phyloP scores from a whole-genome alignment of 2,113 vertebrate species.

The Salvelinus alpinus region DNA sequence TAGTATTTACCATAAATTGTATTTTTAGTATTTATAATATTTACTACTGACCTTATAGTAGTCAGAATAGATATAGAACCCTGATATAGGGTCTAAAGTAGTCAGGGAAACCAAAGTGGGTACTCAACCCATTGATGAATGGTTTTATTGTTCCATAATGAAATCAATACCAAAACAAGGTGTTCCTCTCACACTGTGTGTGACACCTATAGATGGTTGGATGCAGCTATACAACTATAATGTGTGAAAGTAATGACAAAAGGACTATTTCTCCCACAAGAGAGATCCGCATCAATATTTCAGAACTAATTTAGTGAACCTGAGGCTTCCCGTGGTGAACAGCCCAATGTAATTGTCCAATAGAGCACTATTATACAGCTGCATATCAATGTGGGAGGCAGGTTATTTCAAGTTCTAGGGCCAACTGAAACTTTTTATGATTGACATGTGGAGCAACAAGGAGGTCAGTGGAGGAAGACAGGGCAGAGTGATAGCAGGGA shows the following conservation, averaged over 20 bases:
- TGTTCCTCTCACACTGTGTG: too few relatives aligned
- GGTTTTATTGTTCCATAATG: too few relatives aligned
- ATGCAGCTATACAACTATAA: neutral
- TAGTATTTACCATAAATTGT: too few relatives aligned
- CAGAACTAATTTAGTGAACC: slow-evolving; percentile 13
- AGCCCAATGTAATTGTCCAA: slow-evolving; percentile 20
- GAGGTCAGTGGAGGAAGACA: neutral
- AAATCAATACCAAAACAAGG: too few relatives aligned
- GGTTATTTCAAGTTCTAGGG: slow-evolving; percentile 4
- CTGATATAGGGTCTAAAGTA: too few relatives aligned
- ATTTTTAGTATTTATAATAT: too few relatives aligned
- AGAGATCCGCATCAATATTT: slow-evolving; percentile 3
- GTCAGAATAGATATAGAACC: too few relatives aligned
- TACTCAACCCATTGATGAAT: too few relatives aligned
- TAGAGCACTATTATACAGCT: slow-evolving; percentile 9
- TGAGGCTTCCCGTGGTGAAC: slow-evolving; percentile 7
- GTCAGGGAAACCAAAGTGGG: too few relatives aligned
- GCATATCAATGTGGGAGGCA: neutral
- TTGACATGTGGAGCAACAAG: slow-evolving; percentile 11
- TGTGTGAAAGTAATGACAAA: slow-evolving; percentile 7
- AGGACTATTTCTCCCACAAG: neutral
- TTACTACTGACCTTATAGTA: too few relatives aligned
- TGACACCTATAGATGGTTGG: too few relatives aligned
- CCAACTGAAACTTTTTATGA: slow-evolving; percentile 8
- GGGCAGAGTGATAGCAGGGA: slow-evolving; percentile 8